These are phyloP conservation scores for Girardinichthys multiradiatus DNA, from an alignment of 2,113 vertebrate species.

Conservation along the genomic window DNA sequence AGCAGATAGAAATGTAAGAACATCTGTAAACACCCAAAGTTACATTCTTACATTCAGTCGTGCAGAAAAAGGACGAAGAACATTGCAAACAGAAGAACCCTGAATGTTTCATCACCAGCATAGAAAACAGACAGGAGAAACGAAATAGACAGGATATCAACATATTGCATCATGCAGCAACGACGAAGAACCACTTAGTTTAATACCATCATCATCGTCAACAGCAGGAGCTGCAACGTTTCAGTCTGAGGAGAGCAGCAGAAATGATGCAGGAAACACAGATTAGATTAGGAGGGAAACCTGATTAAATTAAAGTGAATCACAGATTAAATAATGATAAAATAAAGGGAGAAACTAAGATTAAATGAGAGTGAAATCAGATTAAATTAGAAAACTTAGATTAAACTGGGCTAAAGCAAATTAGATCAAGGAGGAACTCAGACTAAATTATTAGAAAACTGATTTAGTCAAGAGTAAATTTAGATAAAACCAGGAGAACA, in stretches of 20 bases:
- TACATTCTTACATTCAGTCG: conserved; percentile 68
- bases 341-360: not conserved
- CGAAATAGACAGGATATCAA: conserved; percentile 43
- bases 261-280: conserved; percentile 2
- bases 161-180: conserved; percentile 78
- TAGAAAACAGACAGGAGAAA: conserved; percentile 52
- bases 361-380: too few relatives aligned
- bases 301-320: too few relatives aligned
- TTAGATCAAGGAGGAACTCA: not conserved
- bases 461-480: too few relatives aligned
- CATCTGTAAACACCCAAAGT: conserved; percentile 64
- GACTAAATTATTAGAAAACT: too few relatives aligned
- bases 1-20: conserved; percentile 73
- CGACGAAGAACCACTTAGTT: conserved; percentile 59
- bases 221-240: conserved; percentile 16
- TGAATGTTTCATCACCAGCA: conserved; percentile 19
- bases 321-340: too few relatives aligned
- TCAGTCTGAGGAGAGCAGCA: conserved; percentile 41
- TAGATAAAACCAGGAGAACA: not conserved
- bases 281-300: not conserved
- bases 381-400: too few relatives aligned
- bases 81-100: conserved; percentile 41
- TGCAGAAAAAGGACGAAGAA: conserved; percentile 65
- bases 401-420: not conserved
- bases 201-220: conserved; percentile 11